Conservation (phyloP, 2,888 invertebrate species). For the Cactoblastis cactorum region DNA sequence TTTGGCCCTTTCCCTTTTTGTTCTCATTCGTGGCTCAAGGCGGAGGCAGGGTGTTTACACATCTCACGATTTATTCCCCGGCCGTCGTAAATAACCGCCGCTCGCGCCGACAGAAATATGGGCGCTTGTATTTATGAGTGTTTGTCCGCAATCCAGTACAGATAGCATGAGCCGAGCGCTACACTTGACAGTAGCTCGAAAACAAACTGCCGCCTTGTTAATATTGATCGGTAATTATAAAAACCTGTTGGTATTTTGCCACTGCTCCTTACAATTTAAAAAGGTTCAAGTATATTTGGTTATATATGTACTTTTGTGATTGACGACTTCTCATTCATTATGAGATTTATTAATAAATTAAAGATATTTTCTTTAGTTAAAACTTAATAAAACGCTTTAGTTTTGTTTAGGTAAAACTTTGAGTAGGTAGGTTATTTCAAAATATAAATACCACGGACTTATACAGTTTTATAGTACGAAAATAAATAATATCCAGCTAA, state of each 20-base stretch:
- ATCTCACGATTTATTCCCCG: constrained; percentile 58
- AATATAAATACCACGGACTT: no score
- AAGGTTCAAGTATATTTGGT: neutral
- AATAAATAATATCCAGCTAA: no score
- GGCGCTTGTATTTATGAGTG: constrained; percentile 60
- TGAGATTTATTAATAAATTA: no score
- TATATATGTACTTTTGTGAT: neutral
- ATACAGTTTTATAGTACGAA: no score
- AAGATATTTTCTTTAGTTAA: no score
- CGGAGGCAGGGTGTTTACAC: constrained; percentile 52
- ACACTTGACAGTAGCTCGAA: neutral
- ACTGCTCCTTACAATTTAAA: neutral
- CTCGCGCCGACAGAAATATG: constrained; percentile 71
- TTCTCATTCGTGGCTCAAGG: neutral
- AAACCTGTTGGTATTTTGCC: neutral
- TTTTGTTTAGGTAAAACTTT: no score
- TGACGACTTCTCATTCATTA: neutral
- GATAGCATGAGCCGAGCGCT: constrained; percentile 31
- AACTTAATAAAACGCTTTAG: no score
- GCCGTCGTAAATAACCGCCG: constrained; percentile 56
- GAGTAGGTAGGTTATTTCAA: no score
- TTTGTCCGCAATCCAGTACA: constrained; percentile 49
- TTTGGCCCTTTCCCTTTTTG: no score
- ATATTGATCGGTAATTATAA: neutral
- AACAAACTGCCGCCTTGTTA: neutral